phyloP scores from a whole-genome alignment of 2,113 vertebrate genomes.

The Ailurus styani region DNA sequence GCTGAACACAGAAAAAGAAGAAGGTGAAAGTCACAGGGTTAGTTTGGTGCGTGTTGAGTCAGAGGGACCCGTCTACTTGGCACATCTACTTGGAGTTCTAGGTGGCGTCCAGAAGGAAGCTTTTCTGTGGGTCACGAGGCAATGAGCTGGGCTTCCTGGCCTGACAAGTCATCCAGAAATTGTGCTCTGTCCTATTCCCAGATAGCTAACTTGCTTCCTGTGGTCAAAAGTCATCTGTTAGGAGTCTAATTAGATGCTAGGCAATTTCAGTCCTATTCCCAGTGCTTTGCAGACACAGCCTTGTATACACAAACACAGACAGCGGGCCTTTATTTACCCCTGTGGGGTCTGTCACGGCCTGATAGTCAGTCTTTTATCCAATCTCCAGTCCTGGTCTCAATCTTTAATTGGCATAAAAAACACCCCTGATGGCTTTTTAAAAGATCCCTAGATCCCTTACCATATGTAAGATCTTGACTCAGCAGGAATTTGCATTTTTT shows the following conservation, averaged over 20 bases:
- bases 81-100: background rate
- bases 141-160: background rate
- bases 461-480: background rate
- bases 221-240: background rate
- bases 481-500: background rate
- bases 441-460: background rate
- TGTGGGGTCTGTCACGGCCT: background rate
- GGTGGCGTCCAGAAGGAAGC: background rate
- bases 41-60: background rate
- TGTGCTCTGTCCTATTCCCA: background rate
- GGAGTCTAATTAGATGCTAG: background rate
- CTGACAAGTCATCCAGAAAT: background rate
- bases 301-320: background rate
- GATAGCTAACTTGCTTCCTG: background rate
- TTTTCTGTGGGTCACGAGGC: background rate
- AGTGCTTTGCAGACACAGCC: background rate
- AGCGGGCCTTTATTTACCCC: background rate
- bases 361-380: background rate
- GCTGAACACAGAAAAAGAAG: background rate
- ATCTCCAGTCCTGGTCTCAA: background rate
- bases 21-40: background rate
- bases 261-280: background rate
- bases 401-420: conserved; percentile 12
- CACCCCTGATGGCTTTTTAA: background rate
- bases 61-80: background rate